phyloP scores from a whole-genome alignment of 92 coral and sea anemone genomes.

The Heliopora coerulea region DNA sequence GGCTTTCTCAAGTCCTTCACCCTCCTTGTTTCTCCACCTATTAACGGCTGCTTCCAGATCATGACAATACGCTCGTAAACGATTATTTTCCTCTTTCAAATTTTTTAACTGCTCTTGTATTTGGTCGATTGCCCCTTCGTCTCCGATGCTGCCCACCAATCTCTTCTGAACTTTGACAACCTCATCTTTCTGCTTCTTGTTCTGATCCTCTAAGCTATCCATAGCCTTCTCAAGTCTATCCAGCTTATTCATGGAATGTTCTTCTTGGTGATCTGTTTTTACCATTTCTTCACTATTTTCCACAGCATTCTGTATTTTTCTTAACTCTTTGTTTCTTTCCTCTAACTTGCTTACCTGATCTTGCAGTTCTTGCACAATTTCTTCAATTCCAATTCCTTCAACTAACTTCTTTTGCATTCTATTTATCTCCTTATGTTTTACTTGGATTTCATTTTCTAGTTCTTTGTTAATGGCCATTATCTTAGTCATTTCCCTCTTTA shows the following conservation, averaged over 20 bases:
- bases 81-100: constrained; percentile 63
- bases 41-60: background rate
- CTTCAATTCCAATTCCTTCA: constrained; percentile 22
- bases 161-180: constrained; percentile 56
- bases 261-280: constrained; percentile 4
- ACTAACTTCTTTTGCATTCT: constrained; percentile 42
- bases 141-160: constrained; percentile 31
- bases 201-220: constrained; percentile 39
- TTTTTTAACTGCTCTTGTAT: constrained; percentile 68
- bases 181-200: constrained; percentile 52
- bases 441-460: constrained; percentile 63
- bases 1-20: constrained; percentile 49
- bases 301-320: constrained; percentile 60
- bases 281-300: constrained; percentile 39
- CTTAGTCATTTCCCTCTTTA: background rate
- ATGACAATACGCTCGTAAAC: constrained; percentile 7
- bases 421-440: constrained; percentile 52
- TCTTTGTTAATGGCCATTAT: constrained; percentile 48
- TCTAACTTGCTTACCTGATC: constrained; percentile 61
- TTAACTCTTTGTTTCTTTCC: constrained; percentile 66
- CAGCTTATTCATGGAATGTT: constrained; percentile 45
- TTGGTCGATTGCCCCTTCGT: constrained; percentile 64
- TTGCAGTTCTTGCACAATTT: constrained; percentile 62
- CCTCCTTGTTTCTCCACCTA: constrained; percentile 65
- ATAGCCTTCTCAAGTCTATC: background rate